Base-by-base conservation (phyloP, 2,888 invertebrate species). In the Amiota minor region DNA sequence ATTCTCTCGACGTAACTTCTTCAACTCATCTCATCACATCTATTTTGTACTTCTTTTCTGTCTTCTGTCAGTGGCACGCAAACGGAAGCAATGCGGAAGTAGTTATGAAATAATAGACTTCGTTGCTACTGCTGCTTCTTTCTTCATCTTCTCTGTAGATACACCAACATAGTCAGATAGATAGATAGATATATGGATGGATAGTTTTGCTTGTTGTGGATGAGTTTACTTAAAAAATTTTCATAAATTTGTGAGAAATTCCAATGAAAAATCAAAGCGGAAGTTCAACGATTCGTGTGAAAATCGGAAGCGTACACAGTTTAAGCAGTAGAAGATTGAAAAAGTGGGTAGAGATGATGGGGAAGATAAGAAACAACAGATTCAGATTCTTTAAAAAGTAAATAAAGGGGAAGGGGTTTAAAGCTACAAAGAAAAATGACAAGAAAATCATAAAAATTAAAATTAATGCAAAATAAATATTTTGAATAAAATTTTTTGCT, bases 31-130 rank as follows among this genome's bases (percentile, higher is more conserved):
- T 35, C n/a, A n/a, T n/a, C n/a, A n/a, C n/a, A n/a, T 14, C 53
- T 56, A 23, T 62, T 73, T 72, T 72, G 69, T 74, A 65, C 45
- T 46, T 56, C 11, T 14, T 68, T 68, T 55, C 59, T 65, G 69
- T 74, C 68, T 65, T 68, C 20, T 59, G 16, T 59, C 20, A 35
- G 16, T 18, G 20, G 20, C 59, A 65, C 46, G 65, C 65, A 65
- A 68, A 75, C 83, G 83, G 84, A 84, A 84, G 83, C 82, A 78
- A 81, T 85, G 79, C 85, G 84, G 85, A 87, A 84, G 84, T 85
- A 81, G 81, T 86, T 83, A 80, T 81, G 81, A 80, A 80, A 86
- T 76, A 70, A 56, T 77, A 75, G 55, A 68, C 61, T 61, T 72
- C 72, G 59, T 71, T 55, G 64, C 35, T 49, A 69, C 56, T 67